Conservation (phyloP, 2,888 invertebrate genomes). For the Agelastica alni region DNA sequence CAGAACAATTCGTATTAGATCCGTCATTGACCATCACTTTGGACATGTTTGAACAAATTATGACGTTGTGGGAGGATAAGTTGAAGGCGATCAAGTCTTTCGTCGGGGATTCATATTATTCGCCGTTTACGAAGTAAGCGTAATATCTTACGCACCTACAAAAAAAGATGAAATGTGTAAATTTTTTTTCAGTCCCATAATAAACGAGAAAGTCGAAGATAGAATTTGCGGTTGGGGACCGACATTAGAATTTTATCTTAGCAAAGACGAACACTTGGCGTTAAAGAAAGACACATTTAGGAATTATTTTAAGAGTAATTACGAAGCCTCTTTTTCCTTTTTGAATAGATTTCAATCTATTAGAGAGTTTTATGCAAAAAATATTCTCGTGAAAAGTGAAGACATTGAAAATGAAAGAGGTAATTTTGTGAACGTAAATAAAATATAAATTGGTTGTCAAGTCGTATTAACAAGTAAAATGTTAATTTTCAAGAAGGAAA, state of each 20-base stretch:
- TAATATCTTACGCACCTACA: neutral
- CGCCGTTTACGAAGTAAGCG: slow-evolving; percentile 72
- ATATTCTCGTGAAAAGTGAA: slow-evolving; percentile 67
- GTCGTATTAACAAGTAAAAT: too few relatives aligned
- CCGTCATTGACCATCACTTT: slow-evolving; percentile 67
- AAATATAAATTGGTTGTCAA: too few relatives aligned
- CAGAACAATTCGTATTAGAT: slow-evolving; percentile 57
- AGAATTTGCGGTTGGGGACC: slow-evolving; percentile 77
- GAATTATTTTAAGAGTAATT: slow-evolving; percentile 63
- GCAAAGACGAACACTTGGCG: slow-evolving; percentile 66
- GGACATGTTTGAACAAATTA: slow-evolving; percentile 64
- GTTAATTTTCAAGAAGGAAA: too few relatives aligned
- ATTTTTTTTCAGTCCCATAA: slow-evolving; percentile 69
- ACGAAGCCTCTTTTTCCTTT: slow-evolving; percentile 66
- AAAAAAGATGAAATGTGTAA: too few relatives aligned
- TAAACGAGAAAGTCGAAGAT: slow-evolving; percentile 81
- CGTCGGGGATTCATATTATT: slow-evolving; percentile 70
- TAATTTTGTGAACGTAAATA: too few relatives aligned
- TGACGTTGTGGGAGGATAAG: slow-evolving; percentile 69
- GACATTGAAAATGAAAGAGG: slow-evolving; percentile 67
- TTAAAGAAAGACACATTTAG: slow-evolving; percentile 63
- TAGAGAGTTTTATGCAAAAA: slow-evolving; percentile 71
- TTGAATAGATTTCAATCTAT: slow-evolving; percentile 68
- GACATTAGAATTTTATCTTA: slow-evolving; percentile 69
- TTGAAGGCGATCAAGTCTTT: slow-evolving; percentile 72